Percentiles rank a stretch among this genome's conserved stretches.
Evolutionary conservation across 1,140 invertebrate genomes (phyloP).

Genomic region (Hylaeus volcanicus): DNA sequence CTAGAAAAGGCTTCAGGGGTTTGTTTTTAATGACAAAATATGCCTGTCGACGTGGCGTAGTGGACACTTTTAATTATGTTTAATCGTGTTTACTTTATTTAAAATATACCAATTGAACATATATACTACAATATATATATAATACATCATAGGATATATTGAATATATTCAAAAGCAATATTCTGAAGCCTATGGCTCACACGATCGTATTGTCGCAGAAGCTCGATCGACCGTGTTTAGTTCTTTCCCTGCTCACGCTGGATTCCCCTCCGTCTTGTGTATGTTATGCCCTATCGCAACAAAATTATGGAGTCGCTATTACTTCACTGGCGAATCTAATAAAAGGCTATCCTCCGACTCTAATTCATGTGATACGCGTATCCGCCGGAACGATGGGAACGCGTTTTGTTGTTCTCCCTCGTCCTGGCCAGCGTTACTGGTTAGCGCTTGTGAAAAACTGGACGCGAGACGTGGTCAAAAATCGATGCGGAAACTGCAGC

Average conservation of each 20-base stretch:
- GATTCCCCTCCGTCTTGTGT: constrained; percentile 20
- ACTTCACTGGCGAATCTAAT: constrained; percentile 65
- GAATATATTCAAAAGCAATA: no score
- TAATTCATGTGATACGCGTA: constrained; percentile 64
- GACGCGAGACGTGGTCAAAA: background rate
- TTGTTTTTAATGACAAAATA: no score
- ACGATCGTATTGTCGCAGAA: constrained; percentile 51
- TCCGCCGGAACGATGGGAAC: constrained; percentile 61
- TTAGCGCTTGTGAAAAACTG: background rate
- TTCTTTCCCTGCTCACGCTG: constrained; percentile 41
- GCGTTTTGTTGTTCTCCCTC: constrained; percentile 37
- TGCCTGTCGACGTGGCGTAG: no score
- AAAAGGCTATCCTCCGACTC: constrained; percentile 50
- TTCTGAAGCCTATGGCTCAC: no score
- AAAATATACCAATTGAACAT: no score
- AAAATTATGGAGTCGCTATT: constrained; percentile 62
- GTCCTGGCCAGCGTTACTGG: background rate
- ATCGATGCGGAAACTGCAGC: background rate
- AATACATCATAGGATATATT: no score
- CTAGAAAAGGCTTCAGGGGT: no score
- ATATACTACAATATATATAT: no score
- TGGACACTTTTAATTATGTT: no score
- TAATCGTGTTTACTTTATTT: no score
- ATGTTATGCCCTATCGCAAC: constrained; percentile 45
- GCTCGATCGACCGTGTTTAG: constrained; percentile 47